Evolutionary conservation across 1,140 invertebrate species (phyloP), one percentile per base, ranked within the genome.

Genomic region (Megalonaias nervosa): DNA sequence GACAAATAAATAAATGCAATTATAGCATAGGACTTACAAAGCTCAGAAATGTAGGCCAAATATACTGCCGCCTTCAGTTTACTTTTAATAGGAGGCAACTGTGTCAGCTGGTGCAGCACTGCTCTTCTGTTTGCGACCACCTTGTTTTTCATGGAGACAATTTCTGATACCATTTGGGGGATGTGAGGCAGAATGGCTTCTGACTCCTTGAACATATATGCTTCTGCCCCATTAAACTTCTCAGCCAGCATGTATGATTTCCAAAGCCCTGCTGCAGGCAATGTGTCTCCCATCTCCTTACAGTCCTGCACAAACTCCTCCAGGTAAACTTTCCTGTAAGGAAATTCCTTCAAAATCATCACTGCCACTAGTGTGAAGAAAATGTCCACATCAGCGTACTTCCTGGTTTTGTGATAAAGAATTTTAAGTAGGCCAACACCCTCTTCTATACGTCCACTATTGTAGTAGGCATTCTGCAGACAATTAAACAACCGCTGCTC

Each of bases 321-420:
- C 16, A 81, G 70, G n/a, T 55, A 38, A 17, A 26, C 38, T 23
- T 62, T 48, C 31, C 56, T 68, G 59, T 78, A 56, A 11, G 80
- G 80, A 58, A 81, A 81, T 19, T 81, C 67, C 17, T 67, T 66
- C 23, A 81, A 23, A 26, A 81, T 57, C 75, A 78, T 77, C 13
- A 75, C 69, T 12, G 80, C 68, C 55, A 81, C 67, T 2, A 77
- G 72, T n/a, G 59, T 72, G 61, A 81, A 81, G 68, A 74, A 78
- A 56, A 71, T 67, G 9, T 81, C 75, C 13, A 81, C 75, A 59
- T 78, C 64, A 21, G 56, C 19, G 58, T 69, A 81, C 57, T 67
- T 74, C 16, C 75, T 67, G 14, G 71, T 78, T 21, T 62, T 62
- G 38, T 81, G 75, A 68, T 74, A 81, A 11, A 81, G 19, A 13